Evolutionary conservation across 2,888 invertebrate genomes (phyloP).

Genomic region (Marronus borbonicus): DNA sequence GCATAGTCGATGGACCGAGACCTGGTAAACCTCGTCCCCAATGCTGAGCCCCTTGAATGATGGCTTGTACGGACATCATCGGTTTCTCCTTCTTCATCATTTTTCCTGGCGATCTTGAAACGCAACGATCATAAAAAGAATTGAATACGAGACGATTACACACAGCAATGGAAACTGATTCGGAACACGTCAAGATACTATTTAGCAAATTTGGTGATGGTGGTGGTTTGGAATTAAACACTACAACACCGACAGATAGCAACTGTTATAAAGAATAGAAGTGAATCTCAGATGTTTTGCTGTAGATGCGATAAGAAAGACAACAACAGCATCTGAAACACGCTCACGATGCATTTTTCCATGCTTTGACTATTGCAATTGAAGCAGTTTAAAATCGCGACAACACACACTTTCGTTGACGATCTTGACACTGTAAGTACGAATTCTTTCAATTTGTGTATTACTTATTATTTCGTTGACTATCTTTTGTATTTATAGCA

Average conservation of each 20-base stretch:
- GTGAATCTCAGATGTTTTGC: not conserved
- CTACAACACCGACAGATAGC: not conserved
- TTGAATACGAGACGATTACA: not conserved
- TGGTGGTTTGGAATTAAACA: not conserved
- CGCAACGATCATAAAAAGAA: not conserved
- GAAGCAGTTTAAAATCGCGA: constrained; percentile 33
- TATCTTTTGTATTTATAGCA: too few species aligned
- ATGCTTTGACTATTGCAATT: constrained; percentile 21
- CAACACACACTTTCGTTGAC: not conserved
- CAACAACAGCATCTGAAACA: constrained; percentile 8
- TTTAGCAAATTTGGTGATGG: too few species aligned
- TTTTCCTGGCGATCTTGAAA: constrained; percentile 59
- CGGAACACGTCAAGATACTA: too few species aligned
- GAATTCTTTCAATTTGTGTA: not conserved
- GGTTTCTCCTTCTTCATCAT: constrained; percentile 92
- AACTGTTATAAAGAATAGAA: not conserved
- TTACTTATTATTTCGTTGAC: not conserved
- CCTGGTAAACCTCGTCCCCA: constrained; percentile 77
- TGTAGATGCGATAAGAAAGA: not conserved
- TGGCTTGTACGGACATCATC: constrained; percentile 88
- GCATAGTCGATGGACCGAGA: constrained; percentile 65
- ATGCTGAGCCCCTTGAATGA: constrained; percentile 80
- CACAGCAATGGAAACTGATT: too few species aligned
- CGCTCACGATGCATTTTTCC: constrained; percentile 33
- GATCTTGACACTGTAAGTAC: constrained; percentile 1